These are phyloP conservation scores for Chunga burmeisteri DNA, from an alignment of 2,113 vertebrate species.

Conservation along the genomic window DNA sequence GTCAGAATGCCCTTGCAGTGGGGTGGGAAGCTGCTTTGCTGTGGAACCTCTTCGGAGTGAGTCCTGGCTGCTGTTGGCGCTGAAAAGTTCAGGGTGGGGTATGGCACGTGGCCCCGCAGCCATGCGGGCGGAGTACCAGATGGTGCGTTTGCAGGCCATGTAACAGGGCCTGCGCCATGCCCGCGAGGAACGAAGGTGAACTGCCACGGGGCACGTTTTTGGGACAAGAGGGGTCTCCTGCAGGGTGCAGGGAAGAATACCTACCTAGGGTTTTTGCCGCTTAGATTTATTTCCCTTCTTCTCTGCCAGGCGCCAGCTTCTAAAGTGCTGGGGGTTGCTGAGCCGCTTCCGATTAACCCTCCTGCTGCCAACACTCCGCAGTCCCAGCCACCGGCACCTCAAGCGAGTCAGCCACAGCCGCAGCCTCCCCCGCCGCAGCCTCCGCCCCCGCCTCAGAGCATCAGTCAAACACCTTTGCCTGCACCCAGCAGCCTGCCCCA, in stretches of 20 bases:
- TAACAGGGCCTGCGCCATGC: neutral
- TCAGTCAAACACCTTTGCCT: conserved; percentile 59
- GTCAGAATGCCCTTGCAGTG: neutral
- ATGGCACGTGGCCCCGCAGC: rapidly evolving
- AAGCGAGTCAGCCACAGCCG: conserved; percentile 66
- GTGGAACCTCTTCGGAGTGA: neutral
- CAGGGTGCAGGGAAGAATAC: neutral
- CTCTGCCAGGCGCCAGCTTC: conserved; percentile 62
- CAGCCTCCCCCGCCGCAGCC: conserved; percentile 70
- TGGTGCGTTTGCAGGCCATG: neutral
- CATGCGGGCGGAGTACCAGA: rapidly evolving
- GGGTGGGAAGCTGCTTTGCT: neutral
- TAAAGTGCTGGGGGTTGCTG: conserved; percentile 80
- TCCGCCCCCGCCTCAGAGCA: conserved; percentile 61
- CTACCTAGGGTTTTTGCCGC: neutral
- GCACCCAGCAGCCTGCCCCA: conserved; percentile 12
- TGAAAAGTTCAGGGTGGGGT: neutral
- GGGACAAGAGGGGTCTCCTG: neutral
- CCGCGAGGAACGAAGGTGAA: neutral
- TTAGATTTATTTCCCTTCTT: conserved; percentile 22
- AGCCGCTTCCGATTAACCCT: conserved; percentile 81
- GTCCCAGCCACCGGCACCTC: conserved; percentile 76
- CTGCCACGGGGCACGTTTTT: neutral
- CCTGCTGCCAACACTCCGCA: conserved; percentile 84
- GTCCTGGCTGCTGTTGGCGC: neutral